These are phyloP conservation scores for Hipparchia sbordonii DNA, from an alignment of 2,888 invertebrate genomes.

Conservation along the genomic window DNA sequence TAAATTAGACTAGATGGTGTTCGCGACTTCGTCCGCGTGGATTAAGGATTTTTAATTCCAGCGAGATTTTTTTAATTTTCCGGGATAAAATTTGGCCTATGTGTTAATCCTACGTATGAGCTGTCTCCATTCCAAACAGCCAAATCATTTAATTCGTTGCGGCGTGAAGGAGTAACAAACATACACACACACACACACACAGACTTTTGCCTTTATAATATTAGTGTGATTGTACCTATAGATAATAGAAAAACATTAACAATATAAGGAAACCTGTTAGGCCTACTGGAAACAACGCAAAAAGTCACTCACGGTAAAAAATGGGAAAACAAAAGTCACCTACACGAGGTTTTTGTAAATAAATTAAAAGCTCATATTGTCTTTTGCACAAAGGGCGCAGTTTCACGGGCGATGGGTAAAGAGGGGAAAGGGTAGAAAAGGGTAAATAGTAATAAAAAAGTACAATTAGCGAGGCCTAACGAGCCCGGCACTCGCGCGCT, in stretches of 20 bases:
- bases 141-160: too few species aligned
- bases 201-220: too few species aligned
- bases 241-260: neutral
- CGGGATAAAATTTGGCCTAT: too few species aligned
- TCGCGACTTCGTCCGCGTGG: too few species aligned
- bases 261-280: neutral
- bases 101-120: too few species aligned
- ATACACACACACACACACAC: too few species aligned
- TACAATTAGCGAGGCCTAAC: constrained; percentile 45
- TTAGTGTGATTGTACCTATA: too few species aligned
- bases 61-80: too few species aligned
- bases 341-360: constrained; percentile 34
- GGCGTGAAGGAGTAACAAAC: too few species aligned
- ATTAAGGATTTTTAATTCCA: too few species aligned
- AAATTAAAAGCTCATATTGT: constrained; percentile 41
- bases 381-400: constrained; percentile 36
- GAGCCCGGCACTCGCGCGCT: constrained; percentile 30
- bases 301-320: constrained; percentile 14
- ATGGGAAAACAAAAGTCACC: constrained; percentile 29
- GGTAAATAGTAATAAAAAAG: constrained; percentile 53
- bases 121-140: too few species aligned
- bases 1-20: too few species aligned
- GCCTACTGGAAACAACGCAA: constrained; percentile 2
- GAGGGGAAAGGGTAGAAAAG: constrained; percentile 35
- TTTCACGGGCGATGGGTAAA: constrained; percentile 39